Conservation (phyloP, 2,888 invertebrate species). For the Neoitamus cyanurus region DNA sequence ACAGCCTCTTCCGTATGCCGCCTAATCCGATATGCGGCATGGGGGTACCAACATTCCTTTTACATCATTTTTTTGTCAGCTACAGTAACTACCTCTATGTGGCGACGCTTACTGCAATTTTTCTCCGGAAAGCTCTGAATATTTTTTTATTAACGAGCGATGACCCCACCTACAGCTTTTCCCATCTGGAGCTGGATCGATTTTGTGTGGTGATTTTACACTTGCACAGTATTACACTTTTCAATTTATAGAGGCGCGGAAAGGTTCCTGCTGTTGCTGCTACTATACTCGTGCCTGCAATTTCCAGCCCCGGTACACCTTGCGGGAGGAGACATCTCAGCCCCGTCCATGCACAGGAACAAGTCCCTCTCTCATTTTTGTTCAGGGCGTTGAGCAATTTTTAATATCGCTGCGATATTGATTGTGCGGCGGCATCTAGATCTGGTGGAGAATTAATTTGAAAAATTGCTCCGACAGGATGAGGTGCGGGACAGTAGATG, state of each 20-base stretch:
- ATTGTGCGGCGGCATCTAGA: background rate
- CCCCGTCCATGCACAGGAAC: background rate
- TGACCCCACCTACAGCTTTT: constrained; percentile 18
- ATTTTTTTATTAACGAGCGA: constrained; percentile 34
- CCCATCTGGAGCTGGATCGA: constrained; percentile 22
- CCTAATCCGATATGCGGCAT: no score
- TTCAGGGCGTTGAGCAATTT: background rate
- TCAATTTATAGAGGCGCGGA: constrained; percentile 12
- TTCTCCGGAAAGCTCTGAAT: constrained; percentile 20
- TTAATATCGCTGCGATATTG: background rate
- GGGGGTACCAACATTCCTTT: no score
- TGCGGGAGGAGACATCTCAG: background rate
- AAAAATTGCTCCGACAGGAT: background rate
- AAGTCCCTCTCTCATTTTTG: background rate
- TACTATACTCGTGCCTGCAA: background rate
- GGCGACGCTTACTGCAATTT: background rate
- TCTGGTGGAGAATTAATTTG: background rate
- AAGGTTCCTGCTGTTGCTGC: background rate
- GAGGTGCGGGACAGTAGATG: no score
- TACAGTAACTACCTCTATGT: background rate
- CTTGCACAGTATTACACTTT: constrained; percentile 34
- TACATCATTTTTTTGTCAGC: background rate
- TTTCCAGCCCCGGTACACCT: background rate
- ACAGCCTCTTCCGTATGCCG: no score
- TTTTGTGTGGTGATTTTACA: constrained; percentile 31